A percentile compares a stretch with the other conserved stretches of the same genome.
These are phyloP conservation scores for Callimico goeldii DNA, from an alignment of 2,797 vertebrate genomes.

Conservation along the genomic window DNA sequence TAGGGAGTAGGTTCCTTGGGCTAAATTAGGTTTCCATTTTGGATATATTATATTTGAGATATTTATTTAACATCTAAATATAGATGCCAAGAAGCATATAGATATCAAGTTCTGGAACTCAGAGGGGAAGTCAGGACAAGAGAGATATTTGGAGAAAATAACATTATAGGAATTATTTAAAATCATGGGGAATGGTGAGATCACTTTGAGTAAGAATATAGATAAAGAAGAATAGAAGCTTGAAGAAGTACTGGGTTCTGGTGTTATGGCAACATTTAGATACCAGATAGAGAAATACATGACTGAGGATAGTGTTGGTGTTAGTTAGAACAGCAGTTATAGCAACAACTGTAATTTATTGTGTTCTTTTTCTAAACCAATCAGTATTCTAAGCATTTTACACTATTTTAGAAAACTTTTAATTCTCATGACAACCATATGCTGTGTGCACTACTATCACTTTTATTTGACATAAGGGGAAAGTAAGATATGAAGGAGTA, in stretches of 20 bases:
- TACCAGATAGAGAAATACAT: neutral
- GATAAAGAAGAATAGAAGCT: neutral
- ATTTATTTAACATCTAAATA: neutral
- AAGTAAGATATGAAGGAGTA: neutral
- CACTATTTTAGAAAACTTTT: neutral
- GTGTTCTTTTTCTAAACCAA: neutral
- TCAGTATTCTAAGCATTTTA: neutral
- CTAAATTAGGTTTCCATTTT: neutral
- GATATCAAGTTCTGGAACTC: neutral
- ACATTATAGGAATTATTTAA: neutral
- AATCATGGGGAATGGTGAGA: neutral
- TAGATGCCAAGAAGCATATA: neutral
- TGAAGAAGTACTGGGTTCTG: neutral
- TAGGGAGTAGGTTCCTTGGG: neutral
- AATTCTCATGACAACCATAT: neutral
- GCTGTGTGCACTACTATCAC: neutral
- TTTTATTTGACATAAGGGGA: neutral
- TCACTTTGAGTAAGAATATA: neutral
- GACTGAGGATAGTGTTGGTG: neutral
- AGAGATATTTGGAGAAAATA: neutral
- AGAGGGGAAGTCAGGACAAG: neutral
- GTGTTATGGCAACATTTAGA: neutral
- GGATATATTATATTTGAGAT: neutral
- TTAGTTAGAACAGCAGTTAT: neutral
- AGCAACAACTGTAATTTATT: neutral